Percentiles rank a stretch among this genome's conserved stretches.
Evolutionary conservation across 2,888 invertebrate species (phyloP).

Genomic region (Eupithecia inturbata): DNA sequence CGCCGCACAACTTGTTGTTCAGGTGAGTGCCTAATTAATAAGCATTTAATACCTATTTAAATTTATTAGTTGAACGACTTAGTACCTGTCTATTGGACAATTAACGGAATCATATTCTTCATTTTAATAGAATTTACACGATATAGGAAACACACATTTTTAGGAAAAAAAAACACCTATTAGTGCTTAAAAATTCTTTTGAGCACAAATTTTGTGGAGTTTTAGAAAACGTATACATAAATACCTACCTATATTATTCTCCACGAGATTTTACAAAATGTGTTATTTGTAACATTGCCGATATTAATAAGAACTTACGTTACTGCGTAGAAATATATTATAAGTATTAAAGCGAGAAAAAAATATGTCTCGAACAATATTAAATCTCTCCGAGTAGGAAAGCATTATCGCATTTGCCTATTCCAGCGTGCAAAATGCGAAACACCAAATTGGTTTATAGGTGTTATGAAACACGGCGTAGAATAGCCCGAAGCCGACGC

Average conservation of each 20-base stretch:
- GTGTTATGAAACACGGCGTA: conserved; percentile 36
- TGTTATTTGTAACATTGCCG: neutral
- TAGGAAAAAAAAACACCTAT: neutral
- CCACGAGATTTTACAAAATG: neutral
- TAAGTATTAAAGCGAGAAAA: neutral
- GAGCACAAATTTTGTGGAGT: neutral
- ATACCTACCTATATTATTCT: neutral
- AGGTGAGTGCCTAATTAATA: conserved; percentile 54
- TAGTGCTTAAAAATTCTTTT: neutral
- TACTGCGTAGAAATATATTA: neutral
- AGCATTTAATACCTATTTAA: neutral
- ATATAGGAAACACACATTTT: no score
- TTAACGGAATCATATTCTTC: neutral
- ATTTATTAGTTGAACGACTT: neutral
- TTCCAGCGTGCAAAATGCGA: conserved; percentile 31
- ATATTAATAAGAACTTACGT: neutral
- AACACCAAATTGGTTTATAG: conserved; percentile 38
- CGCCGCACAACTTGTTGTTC: conserved; percentile 47
- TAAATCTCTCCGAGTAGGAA: neutral
- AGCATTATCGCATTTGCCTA: conserved; percentile 31
- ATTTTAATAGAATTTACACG: neutral
- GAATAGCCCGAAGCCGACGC: conserved; percentile 32
- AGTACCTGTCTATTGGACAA: neutral
- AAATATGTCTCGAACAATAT: neutral
- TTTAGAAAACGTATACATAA: neutral